phyloP scores from a whole-genome alignment of 2,113 vertebrate genomes.

The Ovis canadensis region DNA sequence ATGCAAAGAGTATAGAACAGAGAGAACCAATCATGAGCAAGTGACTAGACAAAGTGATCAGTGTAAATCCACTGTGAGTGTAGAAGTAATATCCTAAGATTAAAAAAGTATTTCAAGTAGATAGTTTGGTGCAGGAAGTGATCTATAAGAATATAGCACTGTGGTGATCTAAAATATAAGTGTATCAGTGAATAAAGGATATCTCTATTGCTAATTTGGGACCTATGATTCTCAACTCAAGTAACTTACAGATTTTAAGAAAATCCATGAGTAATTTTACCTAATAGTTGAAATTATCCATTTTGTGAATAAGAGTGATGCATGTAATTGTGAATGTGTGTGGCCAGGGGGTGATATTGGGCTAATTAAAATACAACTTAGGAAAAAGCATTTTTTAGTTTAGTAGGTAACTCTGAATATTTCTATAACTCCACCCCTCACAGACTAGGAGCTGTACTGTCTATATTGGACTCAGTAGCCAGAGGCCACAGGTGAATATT shows the following conservation, averaged over 20 bases:
- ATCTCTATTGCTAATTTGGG: background rate
- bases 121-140: background rate
- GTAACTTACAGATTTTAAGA: background rate
- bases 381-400: background rate
- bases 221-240: background rate
- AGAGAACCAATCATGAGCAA: background rate
- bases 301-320: background rate
- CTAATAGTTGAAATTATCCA: background rate
- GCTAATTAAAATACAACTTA: background rate
- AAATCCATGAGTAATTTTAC: background rate
- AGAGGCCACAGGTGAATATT: background rate
- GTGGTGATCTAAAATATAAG: background rate
- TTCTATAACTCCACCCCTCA: background rate
- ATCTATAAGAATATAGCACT: background rate
- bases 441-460: background rate
- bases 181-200: background rate
- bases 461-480: background rate
- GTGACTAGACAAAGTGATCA: background rate
- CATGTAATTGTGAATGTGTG: background rate
- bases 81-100: background rate
- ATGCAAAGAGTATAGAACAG: background rate
- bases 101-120: background rate
- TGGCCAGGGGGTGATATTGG: background rate
- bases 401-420: background rate
- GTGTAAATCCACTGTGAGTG: background rate